phyloP scores from a whole-genome alignment of 2,888 invertebrate species.

The Cryptophagus acutangulus region DNA sequence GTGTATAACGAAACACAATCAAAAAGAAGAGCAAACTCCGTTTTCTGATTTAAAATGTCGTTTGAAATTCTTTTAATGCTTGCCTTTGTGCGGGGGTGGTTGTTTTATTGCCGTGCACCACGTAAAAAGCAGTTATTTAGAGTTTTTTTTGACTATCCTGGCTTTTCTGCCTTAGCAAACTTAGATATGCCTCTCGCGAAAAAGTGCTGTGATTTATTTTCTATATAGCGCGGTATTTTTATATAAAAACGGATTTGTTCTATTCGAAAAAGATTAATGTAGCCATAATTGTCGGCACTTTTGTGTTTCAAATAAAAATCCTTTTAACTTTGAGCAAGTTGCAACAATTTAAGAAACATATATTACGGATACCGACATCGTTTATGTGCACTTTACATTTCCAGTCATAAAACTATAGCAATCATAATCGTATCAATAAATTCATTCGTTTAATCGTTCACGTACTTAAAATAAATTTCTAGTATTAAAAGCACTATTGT shows the following conservation, averaged over 20 bases:
- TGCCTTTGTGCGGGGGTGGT: conserved; percentile 14
- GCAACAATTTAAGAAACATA: conserved; percentile 4
- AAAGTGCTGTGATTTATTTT: conserved; percentile 21
- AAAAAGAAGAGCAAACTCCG: conserved; percentile 14
- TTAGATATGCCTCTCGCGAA: conserved; percentile 18
- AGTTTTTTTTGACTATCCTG: conserved; percentile 20
- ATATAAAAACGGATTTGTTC: conserved; percentile 21
- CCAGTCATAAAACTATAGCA: no score
- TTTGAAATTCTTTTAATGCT: conserved; percentile 27
- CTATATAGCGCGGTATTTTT: conserved; percentile 14
- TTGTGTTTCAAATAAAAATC: conserved; percentile 13
- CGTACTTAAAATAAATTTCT: not conserved
- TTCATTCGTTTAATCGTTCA: not conserved
- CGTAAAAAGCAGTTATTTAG: conserved; percentile 29
- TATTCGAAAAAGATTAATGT: conserved; percentile 22
- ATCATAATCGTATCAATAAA: no score
- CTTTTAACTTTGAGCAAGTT: conserved; percentile 14
- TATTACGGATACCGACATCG: conserved; percentile 4
- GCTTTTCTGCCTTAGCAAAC: conserved; percentile 10
- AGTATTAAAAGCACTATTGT: no score
- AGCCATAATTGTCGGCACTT: conserved; percentile 21
- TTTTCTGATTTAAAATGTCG: conserved; percentile 29
- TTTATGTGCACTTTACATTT: no score
- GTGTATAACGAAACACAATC: conserved; percentile 15
- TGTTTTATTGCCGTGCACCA: conserved; percentile 20